phyloP scores from a whole-genome alignment of 2,113 vertebrate genomes.

The Propithecus coquereli region DNA sequence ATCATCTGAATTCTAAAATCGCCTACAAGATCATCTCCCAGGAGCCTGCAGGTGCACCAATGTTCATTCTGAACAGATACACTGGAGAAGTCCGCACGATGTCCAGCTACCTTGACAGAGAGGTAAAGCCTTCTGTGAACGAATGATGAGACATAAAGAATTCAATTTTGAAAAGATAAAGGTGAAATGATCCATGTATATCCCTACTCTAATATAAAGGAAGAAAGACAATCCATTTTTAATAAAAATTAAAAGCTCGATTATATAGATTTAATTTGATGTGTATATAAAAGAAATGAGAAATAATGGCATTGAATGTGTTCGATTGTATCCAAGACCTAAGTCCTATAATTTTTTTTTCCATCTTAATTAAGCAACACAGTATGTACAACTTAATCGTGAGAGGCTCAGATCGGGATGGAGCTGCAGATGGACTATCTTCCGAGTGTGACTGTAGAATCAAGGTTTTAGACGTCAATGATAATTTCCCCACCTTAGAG shows the following conservation, averaged over 20 bases:
- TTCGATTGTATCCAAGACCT: neutral
- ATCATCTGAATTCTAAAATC: slow-evolving; percentile 83
- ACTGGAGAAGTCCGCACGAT: slow-evolving; percentile 87
- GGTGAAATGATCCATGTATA: neutral
- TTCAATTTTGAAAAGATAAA: neutral
- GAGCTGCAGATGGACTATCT: slow-evolving; percentile 79
- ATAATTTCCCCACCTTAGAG: slow-evolving; percentile 91
- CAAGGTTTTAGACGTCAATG: slow-evolving; percentile 92
- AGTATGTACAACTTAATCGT: slow-evolving; percentile 86
- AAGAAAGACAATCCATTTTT: neutral
- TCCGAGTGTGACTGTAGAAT: slow-evolving; percentile 85
- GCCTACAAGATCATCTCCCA: slow-evolving; percentile 86
- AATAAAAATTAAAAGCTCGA: neutral
- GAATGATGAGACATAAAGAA: slow-evolving; percentile 8
- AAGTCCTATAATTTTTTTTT: slow-evolving; percentile 9
- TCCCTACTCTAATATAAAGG: neutral
- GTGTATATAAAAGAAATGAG: neutral
- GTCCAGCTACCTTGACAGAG: slow-evolving; percentile 89
- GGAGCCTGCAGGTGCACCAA: slow-evolving; percentile 76
- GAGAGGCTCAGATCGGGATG: slow-evolving; percentile 86
- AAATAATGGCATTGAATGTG: neutral
- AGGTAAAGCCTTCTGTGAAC: slow-evolving; percentile 84
- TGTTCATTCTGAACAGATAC: slow-evolving; percentile 88
- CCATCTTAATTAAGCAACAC: slow-evolving; percentile 81
- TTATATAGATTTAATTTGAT: neutral